Evolutionary conservation across 2,113 vertebrate species (phyloP), one percentile per base, ranked within the genome.

Genomic region (Hippotragus niger): DNA sequence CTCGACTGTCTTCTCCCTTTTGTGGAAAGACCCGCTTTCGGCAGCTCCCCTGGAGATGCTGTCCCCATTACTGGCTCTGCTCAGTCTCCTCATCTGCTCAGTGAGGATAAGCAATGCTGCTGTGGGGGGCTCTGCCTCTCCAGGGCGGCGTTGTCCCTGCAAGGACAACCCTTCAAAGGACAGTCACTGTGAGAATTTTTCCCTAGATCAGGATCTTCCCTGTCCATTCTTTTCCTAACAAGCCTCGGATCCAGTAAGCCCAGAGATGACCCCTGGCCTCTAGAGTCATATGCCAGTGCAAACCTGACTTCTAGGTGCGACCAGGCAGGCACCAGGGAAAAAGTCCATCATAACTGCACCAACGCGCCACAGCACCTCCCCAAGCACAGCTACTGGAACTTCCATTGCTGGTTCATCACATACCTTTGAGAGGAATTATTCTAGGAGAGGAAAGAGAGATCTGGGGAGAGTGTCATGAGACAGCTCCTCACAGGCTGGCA

Each of bases 341-440:
- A 88, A 19, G 81, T 4, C 36, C 50, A 80, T 40, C 27, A 29
- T 31, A 92, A 92, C 7, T 43, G 5, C 7, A 31, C 2, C 10
- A 67, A 36, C 8, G 7, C 14, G 47, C 76, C 90, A 36, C 21
- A 21, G 78, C 31, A 43, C 17, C 55, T 87, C 21, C 57, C 55
- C 88, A 83, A 40, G 31, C 13, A 9, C 81, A 90, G 74, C 45
- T 40, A 12, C 31, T n/a, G 43, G 40, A 55, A 15, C 40, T 60
- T 25, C 74, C 76, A 29, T 40, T 31, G 33, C 64, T 64, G 4
- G 17, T 33, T 71, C 84, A 52, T 87, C 33, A 23, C 1, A 1
- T 43, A 60, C 64, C 21, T 84, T n/a, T 29, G 36, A 89, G 15
- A 95, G n/a, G 21, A 78, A 91, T 97, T 97, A 87, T 50, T n/a